A percentile compares a stretch with the other conserved stretches of the same genome.
phyloP scores from a whole-genome alignment of 2,113 vertebrate genomes.

The Sturnus vulgaris region DNA sequence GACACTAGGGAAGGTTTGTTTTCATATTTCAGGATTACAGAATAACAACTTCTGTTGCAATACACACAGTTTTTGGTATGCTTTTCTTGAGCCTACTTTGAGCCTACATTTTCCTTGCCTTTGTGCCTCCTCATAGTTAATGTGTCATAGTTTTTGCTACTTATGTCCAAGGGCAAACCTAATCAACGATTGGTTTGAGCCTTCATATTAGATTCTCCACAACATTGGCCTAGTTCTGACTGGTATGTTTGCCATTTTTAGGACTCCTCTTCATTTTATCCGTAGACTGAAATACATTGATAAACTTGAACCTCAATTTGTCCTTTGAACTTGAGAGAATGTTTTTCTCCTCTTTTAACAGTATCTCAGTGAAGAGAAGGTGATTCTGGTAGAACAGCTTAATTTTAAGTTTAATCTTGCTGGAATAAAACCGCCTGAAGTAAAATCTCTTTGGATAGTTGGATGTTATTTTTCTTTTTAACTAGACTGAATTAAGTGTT shows the following conservation, averaged over 20 bases:
- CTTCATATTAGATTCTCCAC: slow-evolving; percentile 38
- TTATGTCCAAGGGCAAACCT: slow-evolving; percentile 52
- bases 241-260: slow-evolving; percentile 44
- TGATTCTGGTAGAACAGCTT: background rate
- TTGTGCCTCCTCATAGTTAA: slow-evolving; percentile 21
- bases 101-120: background rate
- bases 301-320: slow-evolving; percentile 54
- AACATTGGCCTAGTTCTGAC: slow-evolving; percentile 12
- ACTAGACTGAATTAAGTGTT: background rate
- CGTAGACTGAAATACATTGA: background rate
- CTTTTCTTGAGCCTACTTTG: background rate
- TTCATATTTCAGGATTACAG: slow-evolving; percentile 13
- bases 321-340: slow-evolving; percentile 39
- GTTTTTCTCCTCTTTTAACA: background rate
- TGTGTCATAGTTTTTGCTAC: slow-evolving; percentile 35
- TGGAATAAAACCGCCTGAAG: background rate
- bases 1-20: background rate
- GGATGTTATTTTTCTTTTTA: background rate
- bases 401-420: background rate
- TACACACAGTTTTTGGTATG: background rate
- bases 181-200: slow-evolving; percentile 6
- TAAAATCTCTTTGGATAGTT: background rate
- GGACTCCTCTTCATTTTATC: slow-evolving; percentile 13
- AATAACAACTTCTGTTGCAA: background rate
- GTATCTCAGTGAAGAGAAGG: background rate